A percentile compares a stretch with the other conserved stretches of the same genome.
phyloP scores from a whole-genome alignment of 2,113 vertebrate genomes.

The Ia io region DNA sequence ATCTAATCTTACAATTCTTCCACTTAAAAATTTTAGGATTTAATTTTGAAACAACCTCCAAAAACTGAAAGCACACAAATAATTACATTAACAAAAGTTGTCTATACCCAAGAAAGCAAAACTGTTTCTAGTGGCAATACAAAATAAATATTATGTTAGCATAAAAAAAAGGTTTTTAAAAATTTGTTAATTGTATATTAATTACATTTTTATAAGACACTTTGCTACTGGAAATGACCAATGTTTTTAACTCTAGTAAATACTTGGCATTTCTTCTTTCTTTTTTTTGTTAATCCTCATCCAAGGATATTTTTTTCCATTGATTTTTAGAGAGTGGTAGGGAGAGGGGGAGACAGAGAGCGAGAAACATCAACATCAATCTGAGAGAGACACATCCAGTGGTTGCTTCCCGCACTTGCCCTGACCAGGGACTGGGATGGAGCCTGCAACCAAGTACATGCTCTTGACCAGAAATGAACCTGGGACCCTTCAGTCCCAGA shows the following conservation, averaged over 20 bases:
- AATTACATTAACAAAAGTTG: constrained; percentile 27
- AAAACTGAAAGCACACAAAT: constrained; percentile 33
- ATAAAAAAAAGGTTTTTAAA: constrained; percentile 26
- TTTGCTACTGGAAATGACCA: neutral
- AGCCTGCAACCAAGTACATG: too few species aligned
- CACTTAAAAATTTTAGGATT: neutral
- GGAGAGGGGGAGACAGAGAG: too few species aligned
- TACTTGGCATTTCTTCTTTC: neutral
- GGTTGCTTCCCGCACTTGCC: too few species aligned
- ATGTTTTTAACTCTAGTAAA: neutral
- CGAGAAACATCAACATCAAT: too few species aligned
- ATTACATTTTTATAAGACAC: neutral
- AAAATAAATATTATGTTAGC: constrained; percentile 49
- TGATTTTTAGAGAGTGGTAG: too few species aligned
- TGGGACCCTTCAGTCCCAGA: too few species aligned
- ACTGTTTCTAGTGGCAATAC: constrained; percentile 59
- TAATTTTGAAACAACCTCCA: neutral
- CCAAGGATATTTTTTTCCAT: too few species aligned
- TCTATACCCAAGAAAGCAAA: constrained; percentile 45
- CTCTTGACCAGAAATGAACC: too few species aligned
- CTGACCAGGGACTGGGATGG: too few species aligned
- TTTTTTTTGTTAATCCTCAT: too few species aligned
- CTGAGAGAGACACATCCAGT: too few species aligned
- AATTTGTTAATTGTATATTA: constrained; percentile 38
- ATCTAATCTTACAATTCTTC: neutral